These are phyloP conservation scores for Lepidonotus clava DNA, from an alignment of 2,888 invertebrate genomes.

Conservation along the genomic window DNA sequence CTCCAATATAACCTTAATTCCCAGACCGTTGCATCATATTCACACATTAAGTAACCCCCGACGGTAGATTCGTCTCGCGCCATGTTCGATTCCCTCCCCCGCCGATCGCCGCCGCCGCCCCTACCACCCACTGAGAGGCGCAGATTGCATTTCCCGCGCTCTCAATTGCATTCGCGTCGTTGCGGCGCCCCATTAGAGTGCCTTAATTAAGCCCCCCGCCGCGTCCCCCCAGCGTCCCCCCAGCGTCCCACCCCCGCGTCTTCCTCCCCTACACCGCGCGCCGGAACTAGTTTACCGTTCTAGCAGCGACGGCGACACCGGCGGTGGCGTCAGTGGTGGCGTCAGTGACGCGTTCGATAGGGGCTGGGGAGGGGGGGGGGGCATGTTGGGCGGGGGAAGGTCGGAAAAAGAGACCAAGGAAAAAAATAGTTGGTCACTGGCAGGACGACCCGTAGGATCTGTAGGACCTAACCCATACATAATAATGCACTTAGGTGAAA, in stretches of 20 bases:
- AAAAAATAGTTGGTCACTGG: no score
- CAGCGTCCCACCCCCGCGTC: not conserved
- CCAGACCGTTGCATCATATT: not conserved
- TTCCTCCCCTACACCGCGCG: not conserved
- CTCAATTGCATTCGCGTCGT: constrained; percentile 11
- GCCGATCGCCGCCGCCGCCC: not conserved
- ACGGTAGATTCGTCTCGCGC: no score
- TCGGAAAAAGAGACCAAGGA: no score
- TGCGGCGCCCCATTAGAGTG: not conserved
- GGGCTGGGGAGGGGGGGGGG: no score
- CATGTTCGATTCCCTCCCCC: not conserved
- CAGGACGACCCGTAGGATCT: no score
- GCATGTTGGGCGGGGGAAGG: no score
- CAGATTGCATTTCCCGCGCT: constrained; percentile 30
- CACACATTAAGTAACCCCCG: not conserved
- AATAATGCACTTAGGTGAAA: no score
- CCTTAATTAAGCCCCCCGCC: not conserved
- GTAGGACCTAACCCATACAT: no score
- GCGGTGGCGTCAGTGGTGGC: no score
- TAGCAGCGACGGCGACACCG: no score
- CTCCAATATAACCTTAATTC: not conserved
- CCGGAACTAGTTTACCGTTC: constrained; percentile 24
- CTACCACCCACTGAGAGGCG: not conserved
- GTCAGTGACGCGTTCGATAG: not conserved
- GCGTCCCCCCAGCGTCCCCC: not conserved